Conservation (phyloP, 2,797 vertebrate species). For the Aulostomus chinensis region DNA sequence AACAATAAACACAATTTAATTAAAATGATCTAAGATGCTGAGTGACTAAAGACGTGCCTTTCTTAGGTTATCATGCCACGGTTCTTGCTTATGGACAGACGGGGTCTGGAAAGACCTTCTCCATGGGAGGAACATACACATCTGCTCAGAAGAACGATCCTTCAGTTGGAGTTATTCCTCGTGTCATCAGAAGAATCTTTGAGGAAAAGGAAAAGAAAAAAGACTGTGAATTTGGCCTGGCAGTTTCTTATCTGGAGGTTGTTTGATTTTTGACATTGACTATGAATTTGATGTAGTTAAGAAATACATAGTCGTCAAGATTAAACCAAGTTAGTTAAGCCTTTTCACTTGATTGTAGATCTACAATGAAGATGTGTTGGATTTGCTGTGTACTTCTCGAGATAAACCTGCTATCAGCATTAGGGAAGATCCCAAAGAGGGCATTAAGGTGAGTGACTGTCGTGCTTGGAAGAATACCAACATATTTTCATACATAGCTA, state of each 20-base stretch:
- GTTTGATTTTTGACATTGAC: slow-evolving; percentile 1
- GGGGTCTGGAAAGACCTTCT: slow-evolving; percentile 95
- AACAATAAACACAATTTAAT: too few species aligned
- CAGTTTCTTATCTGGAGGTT: slow-evolving; percentile 95
- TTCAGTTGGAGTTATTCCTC: slow-evolving; percentile 90
- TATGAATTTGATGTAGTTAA: neutral
- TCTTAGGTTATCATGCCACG: slow-evolving; percentile 92
- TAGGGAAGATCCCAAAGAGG: slow-evolving; percentile 94
- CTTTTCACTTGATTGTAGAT: slow-evolving; percentile 77
- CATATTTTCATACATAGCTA: neutral
- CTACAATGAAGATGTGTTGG: slow-evolving; percentile 96
- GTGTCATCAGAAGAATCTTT: slow-evolving; percentile 89
- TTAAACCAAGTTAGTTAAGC: neutral
- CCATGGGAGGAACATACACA: slow-evolving; percentile 95
- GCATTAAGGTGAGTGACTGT: slow-evolving; percentile 87
- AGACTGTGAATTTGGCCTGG: slow-evolving; percentile 84
- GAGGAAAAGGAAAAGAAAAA: slow-evolving; percentile 81
- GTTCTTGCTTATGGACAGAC: slow-evolving; percentile 97
- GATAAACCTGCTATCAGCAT: slow-evolving; percentile 88
- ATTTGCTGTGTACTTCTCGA: slow-evolving; percentile 86
- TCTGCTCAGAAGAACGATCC: slow-evolving; percentile 88
- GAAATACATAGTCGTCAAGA: neutral
- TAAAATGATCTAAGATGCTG: too few species aligned
- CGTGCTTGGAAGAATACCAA: neutral
- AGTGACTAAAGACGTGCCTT: slow-evolving; percentile 4